A percentile compares a stretch with the other conserved stretches of the same genome.
phyloP scores from a whole-genome alignment of 2,888 invertebrate species.

The Pilophorus perplexus region DNA sequence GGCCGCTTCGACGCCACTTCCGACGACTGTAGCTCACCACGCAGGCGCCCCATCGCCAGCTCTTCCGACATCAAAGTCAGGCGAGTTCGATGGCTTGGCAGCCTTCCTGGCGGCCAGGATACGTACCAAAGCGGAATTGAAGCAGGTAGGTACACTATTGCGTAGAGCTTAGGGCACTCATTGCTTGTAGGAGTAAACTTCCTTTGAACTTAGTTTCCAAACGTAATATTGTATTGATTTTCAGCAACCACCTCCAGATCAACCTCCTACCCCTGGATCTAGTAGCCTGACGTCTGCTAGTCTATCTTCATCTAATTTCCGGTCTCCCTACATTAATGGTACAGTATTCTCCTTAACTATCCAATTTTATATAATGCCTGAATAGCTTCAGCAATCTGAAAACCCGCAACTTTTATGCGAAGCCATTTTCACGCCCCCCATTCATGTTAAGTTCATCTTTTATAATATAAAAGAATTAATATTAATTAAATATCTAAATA shows the following conservation, averaged over 20 bases:
- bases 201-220: neutral
- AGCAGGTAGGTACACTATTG: slow-evolving; percentile 55
- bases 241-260: slow-evolving; percentile 21
- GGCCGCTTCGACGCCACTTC: too few relatives aligned
- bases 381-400: too few relatives aligned
- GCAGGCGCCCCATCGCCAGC: neutral
- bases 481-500: too few relatives aligned
- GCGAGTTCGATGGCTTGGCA: slow-evolving; percentile 60
- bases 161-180: too few relatives aligned
- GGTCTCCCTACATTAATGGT: slow-evolving; percentile 29
- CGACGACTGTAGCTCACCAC: too few relatives aligned
- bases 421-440: too few relatives aligned
- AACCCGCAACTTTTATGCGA: too few relatives aligned
- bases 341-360: too few relatives aligned
- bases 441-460: too few relatives aligned
- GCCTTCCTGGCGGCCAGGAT: slow-evolving; percentile 68
- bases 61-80: slow-evolving; percentile 17
- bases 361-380: neutral
- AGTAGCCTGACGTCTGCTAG: slow-evolving; percentile 23
- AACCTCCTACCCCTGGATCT: slow-evolving; percentile 32
- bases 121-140: slow-evolving; percentile 82
- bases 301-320: slow-evolving; percentile 32
- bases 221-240: neutral
- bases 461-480: too few relatives aligned
- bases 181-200: too few relatives aligned